Evolutionary conservation across 2,113 vertebrate genomes (phyloP), one percentile per base, ranked within the genome.

Genomic region (Notarius quadriscutis): DNA sequence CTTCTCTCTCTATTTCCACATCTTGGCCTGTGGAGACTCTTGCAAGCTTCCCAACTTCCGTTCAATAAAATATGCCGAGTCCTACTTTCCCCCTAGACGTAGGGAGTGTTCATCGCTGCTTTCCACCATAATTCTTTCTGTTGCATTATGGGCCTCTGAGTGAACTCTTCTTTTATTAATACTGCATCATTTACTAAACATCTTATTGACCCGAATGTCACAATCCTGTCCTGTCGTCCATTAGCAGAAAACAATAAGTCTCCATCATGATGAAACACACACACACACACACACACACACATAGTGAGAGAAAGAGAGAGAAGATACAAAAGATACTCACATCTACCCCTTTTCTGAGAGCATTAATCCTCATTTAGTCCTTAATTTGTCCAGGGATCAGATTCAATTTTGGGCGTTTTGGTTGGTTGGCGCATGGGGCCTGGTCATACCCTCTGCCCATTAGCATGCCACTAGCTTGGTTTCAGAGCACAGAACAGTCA

Each of bases 131-230:
- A 83, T 90, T 86, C 84, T 84, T 90, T 84, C 55, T 87, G 79
- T 58, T 90, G 86, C 84, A 41, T 87, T 86, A 55, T 92, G 98
- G 97, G 97, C 97, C 93, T 79, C 80, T 87, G 80, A 84, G 84
- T 86, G 84, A 80, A 88, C 81, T 86, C 80, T 72, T 15, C 86
- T 80, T 87, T 88, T 80, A 90, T 90, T 81, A 86, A 90, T 88
- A 88, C 89, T 86, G 84, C 89, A 86, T 88, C 85, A 90, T 86
- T 86, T 81, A 86, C 74, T 86, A 88, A 90, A 83, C 80, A 84
- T 60, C 81, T 88, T 83, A 83, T 86, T 90, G 75, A 86, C 41
- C 86, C 20, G 51, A 72, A 87, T 86, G 79, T 85, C 62, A 71
- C 79, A 60, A 74, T 83, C 79, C 74, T 83, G 55, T 57, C 57